Percentiles rank a stretch among this genome's conserved stretches.
phyloP scores from a whole-genome alignment of 2,888 invertebrate genomes.

The Trachelus iudaicus region DNA sequence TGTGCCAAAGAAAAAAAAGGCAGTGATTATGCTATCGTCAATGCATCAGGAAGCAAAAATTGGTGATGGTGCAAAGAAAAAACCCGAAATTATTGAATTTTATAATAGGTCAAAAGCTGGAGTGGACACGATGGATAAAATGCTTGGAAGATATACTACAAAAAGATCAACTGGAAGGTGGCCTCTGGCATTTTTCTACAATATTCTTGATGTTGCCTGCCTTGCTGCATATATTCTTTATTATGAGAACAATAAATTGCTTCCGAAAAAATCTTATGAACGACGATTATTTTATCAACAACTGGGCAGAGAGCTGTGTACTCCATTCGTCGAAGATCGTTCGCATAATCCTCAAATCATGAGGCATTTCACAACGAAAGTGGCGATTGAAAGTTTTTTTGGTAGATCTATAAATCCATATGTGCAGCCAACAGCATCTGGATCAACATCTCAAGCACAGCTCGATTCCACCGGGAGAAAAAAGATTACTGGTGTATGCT shows the following conservation, averaged over 20 bases:
- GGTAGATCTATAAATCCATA: conserved; percentile 24
- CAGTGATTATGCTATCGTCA: conserved; percentile 35
- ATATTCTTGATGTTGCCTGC: no score
- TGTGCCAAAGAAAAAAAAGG: conserved; percentile 32
- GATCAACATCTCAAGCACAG: conserved; percentile 19
- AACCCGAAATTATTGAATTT: no score
- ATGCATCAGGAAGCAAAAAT: conserved; percentile 29
- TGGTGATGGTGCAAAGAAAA: conserved; percentile 8
- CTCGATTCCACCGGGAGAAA: conserved; percentile 28
- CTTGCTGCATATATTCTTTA: background rate
- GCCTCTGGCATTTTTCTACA: no score
- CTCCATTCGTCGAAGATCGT: conserved; percentile 29
- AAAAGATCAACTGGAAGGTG: no score
- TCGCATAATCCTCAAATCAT: conserved; percentile 16
- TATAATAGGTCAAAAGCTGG: no score
- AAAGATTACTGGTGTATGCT: conserved; percentile 24
- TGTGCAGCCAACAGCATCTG: conserved; percentile 24
- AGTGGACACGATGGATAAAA: no score
- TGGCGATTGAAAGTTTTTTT: conserved; percentile 25
- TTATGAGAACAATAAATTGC: conserved; percentile 8
- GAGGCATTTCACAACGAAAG: conserved; percentile 25
- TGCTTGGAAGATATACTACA: no score
- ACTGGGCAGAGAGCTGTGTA: conserved; percentile 31
- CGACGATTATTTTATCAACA: conserved; percentile 12
- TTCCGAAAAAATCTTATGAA: background rate